Conservation (phyloP, 2,888 invertebrate species). For the Drosophila multiciliata region DNA sequence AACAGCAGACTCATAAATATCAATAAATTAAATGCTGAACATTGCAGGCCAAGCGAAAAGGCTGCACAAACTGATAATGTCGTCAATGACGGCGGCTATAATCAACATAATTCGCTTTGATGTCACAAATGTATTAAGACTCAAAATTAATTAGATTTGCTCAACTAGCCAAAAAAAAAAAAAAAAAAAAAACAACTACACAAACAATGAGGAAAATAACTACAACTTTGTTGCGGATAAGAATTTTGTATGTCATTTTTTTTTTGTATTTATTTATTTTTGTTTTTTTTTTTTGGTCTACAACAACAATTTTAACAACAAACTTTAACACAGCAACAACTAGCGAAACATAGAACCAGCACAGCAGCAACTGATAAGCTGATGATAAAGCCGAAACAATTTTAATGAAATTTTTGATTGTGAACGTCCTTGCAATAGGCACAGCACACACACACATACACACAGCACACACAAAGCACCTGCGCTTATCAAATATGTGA, state of each 20-base stretch:
- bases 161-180: conserved; percentile 28
- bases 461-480: conserved; percentile 17
- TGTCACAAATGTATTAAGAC: conserved; percentile 73
- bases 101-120: conserved; percentile 73
- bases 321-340: conserved; percentile 3
- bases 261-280: not conserved
- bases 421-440: conserved; percentile 67
- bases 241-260: conserved; percentile 23
- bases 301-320: conserved; percentile 13
- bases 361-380: conserved; percentile 54
- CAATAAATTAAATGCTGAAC: conserved; percentile 62
- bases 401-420: conserved; percentile 64
- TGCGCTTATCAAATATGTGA: conserved; percentile 47
- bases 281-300: conserved; percentile 2
- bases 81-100: conserved; percentile 55
- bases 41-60: conserved; percentile 45
- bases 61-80: conserved; percentile 50
- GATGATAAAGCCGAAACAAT: conserved; percentile 39
- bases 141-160: conserved; percentile 75
- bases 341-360: not conserved
- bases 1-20: conserved; percentile 50
- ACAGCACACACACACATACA: conserved; percentile 11
- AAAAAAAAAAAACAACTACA: conserved; percentile 16
- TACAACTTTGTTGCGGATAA: conserved; percentile 51
- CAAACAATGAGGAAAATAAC: not conserved